These are phyloP conservation scores for Nasalis larvatus DNA, from an alignment of 2,113 vertebrate genomes.

Conservation along the genomic window DNA sequence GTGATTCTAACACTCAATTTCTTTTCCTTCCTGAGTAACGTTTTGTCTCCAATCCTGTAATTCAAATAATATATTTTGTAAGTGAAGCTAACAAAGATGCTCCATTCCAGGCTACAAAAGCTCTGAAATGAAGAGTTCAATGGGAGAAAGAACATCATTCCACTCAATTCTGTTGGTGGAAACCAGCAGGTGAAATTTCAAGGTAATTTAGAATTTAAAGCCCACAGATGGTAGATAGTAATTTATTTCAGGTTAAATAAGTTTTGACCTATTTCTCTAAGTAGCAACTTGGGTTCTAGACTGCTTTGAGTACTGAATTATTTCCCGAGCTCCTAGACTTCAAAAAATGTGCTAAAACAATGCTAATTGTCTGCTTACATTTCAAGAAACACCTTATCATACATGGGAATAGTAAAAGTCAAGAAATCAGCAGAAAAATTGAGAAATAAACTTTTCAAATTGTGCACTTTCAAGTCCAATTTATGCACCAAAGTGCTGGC, in stretches of 20 bases:
- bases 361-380: neutral
- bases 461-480: neutral
- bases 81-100: neutral
- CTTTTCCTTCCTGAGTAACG: neutral
- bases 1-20: neutral
- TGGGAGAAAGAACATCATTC: neutral
- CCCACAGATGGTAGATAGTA: neutral
- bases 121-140: neutral
- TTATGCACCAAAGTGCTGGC: neutral
- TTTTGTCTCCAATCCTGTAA: constrained; percentile 10
- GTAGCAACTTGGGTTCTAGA: neutral
- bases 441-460: neutral
- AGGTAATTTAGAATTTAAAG: constrained; percentile 11
- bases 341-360: neutral
- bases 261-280: neutral
- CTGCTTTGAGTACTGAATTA: neutral
- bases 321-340: neutral
- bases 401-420: neutral
- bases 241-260: neutral
- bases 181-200: neutral
- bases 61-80: neutral
- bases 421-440: neutral
- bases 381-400: neutral
- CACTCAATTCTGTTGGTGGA: neutral
- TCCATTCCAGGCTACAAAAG: neutral